Evolutionary conservation across 2,888 invertebrate species (phyloP), one percentile per base, ranked within the genome.

Genomic region (Lutraria lutraria): DNA sequence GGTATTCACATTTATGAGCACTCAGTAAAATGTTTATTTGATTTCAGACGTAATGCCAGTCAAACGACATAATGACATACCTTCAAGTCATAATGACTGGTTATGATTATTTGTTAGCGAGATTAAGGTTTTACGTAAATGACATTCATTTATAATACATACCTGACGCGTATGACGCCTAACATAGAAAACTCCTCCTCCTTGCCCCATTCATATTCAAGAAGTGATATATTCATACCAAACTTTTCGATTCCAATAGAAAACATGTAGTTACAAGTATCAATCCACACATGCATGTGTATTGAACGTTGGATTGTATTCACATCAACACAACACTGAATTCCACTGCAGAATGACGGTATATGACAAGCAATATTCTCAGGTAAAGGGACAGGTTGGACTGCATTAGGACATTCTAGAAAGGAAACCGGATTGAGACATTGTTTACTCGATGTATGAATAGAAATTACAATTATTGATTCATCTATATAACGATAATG

Each of bases 201-300:
- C 31, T 86, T 86, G 87, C 94, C 94, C 93, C 93, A 94, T 52
- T 90, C 83, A 76, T 92, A 94, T n/a, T 93, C 82, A 15, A 93
- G 88, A 16, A 94, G 86, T n/a, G 91, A 90, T 54, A 89, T 85
- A 12, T 89, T 89, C 81, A 91, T 92, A 2, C 83, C 87, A 72
- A 90, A 89, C 4, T 92, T 93, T 79, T 94, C 94, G 34, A 94
- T 92, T 25, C 92, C 92, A 13, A 94, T 87, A 25, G 87, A 84
- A 1, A 94, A 90, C 8, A 81, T 87, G 76, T 92, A 92, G 52
- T 88, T 88, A 85, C 94, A 94, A 19, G 93, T 90, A 85, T 94
- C 93, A n/a, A 94, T 76, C n/a, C 89, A 84, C 15, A 94, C 80
- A 72, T 88, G 90, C 25, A 91, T 81, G 53, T 90, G 90, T 76